phyloP scores from a whole-genome alignment of 35 echinoderm and acorn worm genomes.

The Heliocidaris tuberculata region DNA sequence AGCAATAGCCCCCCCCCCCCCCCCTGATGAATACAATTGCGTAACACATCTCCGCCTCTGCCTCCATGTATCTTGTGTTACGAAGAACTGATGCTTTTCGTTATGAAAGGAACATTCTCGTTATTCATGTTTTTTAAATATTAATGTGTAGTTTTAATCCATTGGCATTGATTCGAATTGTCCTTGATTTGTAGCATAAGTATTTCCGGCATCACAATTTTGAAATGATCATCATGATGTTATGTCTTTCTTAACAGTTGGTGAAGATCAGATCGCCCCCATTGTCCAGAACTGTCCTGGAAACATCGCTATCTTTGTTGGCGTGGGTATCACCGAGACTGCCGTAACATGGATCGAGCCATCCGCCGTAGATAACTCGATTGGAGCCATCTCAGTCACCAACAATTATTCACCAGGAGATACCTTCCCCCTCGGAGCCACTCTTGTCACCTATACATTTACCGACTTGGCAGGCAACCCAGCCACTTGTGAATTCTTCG shows the following conservation, averaged over 20 bases:
- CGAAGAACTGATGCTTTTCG: too few relatives aligned
- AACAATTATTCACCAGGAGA: slow-evolving; percentile 15
- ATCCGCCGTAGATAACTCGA: slow-evolving; percentile 70
- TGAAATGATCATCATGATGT: neutral
- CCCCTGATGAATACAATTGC: too few relatives aligned
- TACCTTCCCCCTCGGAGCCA: slow-evolving; percentile 49
- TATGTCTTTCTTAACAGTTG: neutral
- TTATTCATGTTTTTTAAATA: too few relatives aligned
- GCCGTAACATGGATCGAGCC: slow-evolving; percentile 61
- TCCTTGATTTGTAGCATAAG: neutral
- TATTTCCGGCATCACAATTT: neutral
- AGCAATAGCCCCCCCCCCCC: too few relatives aligned
- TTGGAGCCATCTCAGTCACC: slow-evolving; percentile 9
- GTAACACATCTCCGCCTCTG: too few relatives aligned
- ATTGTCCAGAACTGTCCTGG: slow-evolving; percentile 49
- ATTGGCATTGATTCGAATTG: neutral
- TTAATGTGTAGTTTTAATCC: neutral
- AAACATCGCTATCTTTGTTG: slow-evolving; percentile 37
- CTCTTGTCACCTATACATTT: slow-evolving; percentile 58
- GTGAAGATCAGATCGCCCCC: slow-evolving; percentile 19
- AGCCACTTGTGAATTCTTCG: slow-evolving; percentile 52
- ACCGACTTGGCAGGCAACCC: slow-evolving; percentile 57
- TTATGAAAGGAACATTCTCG: too few relatives aligned
- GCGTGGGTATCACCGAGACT: slow-evolving; percentile 32
- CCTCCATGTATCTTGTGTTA: too few relatives aligned